A percentile compares a stretch with the other conserved stretches of the same genome.
phyloP scores from a whole-genome alignment of 2,888 invertebrate species.

The Temnothorax rugatulus region DNA sequence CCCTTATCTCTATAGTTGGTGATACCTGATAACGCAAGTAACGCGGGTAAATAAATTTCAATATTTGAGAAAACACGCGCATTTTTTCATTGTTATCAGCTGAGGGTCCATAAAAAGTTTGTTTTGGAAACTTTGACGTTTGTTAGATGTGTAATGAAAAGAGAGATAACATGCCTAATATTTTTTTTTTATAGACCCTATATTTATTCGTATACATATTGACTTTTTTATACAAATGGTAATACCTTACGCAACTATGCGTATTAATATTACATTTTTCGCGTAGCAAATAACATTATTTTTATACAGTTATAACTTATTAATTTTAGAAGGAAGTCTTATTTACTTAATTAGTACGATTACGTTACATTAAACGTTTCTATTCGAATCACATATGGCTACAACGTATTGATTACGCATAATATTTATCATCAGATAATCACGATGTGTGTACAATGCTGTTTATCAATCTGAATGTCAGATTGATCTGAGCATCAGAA shows the following conservation, averaged over 20 bases:
- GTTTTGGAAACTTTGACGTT: constrained; percentile 51
- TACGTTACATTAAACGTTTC: not conserved
- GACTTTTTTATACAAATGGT: not conserved
- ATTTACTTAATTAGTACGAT: not conserved
- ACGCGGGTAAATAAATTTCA: constrained; percentile 57
- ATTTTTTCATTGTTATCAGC: not conserved
- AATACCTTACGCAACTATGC: not conserved
- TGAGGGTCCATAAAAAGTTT: not conserved
- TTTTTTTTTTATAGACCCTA: constrained; percentile 9
- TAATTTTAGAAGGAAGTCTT: not conserved
- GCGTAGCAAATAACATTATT: not conserved
- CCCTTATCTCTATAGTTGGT: constrained; percentile 73
- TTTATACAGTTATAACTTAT: not conserved
- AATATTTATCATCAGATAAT: not conserved
- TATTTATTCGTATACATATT: not conserved
- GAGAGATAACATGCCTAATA: not conserved
- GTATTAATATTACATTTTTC: not conserved
- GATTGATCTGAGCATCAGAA: not conserved
- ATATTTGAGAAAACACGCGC: constrained; percentile 19
- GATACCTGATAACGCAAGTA: constrained; percentile 61
- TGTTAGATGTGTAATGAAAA: not conserved
- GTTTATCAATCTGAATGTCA: not conserved
- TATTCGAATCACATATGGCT: not conserved
- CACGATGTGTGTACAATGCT: not conserved
- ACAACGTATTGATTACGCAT: not conserved